Percentiles rank a stretch among this genome's conserved stretches.
Conservation (phyloP, 2,797 vertebrate genomes). For the Lutra lutra region DNA sequence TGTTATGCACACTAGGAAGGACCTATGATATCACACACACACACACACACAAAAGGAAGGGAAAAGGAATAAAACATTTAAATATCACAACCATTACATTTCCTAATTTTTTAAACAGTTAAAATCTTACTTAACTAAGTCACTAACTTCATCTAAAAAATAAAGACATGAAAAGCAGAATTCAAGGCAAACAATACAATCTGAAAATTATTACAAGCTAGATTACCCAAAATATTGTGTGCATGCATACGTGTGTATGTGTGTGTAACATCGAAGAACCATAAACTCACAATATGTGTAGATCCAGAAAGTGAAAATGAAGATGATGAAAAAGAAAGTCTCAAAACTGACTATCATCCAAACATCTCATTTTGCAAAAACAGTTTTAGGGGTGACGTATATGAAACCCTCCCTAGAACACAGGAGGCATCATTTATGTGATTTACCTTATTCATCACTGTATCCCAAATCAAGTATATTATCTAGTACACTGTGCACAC, state of each 20-base stretch:
- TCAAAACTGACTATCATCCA: background rate
- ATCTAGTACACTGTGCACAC: background rate
- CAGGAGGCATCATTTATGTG: background rate
- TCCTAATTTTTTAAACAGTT: background rate
- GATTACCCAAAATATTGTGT: background rate
- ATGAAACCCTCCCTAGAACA: background rate
- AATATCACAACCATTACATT: background rate
- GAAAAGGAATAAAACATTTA: background rate
- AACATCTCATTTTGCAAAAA: background rate
- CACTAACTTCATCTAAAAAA: conserved; percentile 8
- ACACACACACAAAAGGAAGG: background rate
- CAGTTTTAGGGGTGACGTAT: background rate
- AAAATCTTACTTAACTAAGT: background rate
- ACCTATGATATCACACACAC: conserved; percentile 62
- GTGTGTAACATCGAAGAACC: background rate
- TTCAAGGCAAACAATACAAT: conserved; percentile 7
- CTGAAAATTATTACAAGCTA: background rate
- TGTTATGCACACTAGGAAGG: conserved; percentile 75
- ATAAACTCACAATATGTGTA: background rate
- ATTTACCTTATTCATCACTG: background rate
- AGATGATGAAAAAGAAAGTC: background rate
- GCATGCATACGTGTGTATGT: background rate
- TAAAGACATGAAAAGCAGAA: background rate
- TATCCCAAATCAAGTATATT: background rate
- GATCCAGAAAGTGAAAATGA: background rate